Evolutionary conservation across 53 echinoderm and acorn worm species (phyloP), one percentile per base, ranked within the genome.

Genomic region (Zoroaster sp.): DNA sequence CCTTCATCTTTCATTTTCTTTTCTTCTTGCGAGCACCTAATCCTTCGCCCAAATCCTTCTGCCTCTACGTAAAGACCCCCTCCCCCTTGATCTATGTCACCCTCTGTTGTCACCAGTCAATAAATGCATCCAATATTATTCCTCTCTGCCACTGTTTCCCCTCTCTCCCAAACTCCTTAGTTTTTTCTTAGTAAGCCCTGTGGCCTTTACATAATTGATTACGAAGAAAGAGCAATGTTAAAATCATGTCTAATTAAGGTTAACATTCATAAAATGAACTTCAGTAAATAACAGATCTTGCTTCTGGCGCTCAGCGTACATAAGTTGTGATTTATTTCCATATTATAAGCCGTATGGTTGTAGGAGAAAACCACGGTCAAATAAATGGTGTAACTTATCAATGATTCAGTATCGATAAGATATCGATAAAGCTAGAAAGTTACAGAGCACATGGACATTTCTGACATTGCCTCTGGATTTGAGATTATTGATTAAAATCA

Each of bases 171-270:
- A 21, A 25, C 46, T 65, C 4, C 42, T 46, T 49, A 28, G 40
- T 40, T 81, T 42, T 41, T 33, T 55, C 44, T 32, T 55, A 0
- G 42, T 3, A 28, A 41, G 67, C 81, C 85, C 71, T 35, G 18
- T 20, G 51, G 85, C 71, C 20, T 17, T 70, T 40, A 46, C 35
- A 85, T 85, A 85, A 85, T 85, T 85, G 85, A 71, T 85, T 85
- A 35, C n/a, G 32, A 47, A 71, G 85, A 71, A 71, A 71, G 85
- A 71, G 71, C 85, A 85, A 85, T 85, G 85, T 85, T 85, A 85
- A 85, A 85, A 85, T 85, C 85, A 85, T 85, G 85, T 44, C 85
- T 85, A 85, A 85, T 85, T 47, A 85, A 85, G 85, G 85, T 72
- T 85, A 85, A 85, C 85, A 85, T 85, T 85, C 85, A 85, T 71